Conservation (phyloP, 2,797 vertebrate species). For the Paedocypris micromegethes region DNA sequence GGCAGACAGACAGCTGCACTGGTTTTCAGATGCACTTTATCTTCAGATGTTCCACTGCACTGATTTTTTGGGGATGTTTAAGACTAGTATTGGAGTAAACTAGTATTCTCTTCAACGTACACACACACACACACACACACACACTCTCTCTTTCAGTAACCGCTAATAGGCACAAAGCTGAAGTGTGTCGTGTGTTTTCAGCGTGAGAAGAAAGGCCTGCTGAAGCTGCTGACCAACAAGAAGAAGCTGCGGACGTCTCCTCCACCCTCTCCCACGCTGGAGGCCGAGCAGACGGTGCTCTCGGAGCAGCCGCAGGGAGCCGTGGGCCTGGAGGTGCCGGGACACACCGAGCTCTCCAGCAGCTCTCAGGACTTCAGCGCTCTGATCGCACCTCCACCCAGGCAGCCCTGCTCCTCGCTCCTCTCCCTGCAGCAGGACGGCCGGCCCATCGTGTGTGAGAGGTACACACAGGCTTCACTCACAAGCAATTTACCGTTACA, state of each 20-base stretch:
- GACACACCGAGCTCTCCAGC: constrained; percentile 65
- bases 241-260: constrained; percentile 88
- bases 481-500: too few species aligned
- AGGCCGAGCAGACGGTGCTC: constrained; percentile 73
- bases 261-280: constrained; percentile 88
- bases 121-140: too few species aligned
- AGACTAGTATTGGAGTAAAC: too few species aligned
- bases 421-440: constrained; percentile 77
- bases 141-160: neutral
- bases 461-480: constrained; percentile 63
- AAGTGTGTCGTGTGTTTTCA: constrained; percentile 50
- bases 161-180: neutral
- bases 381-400: constrained; percentile 86
- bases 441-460: constrained; percentile 88
- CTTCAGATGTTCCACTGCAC: too few species aligned
- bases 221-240: constrained; percentile 92
- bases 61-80: too few species aligned
- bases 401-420: constrained; percentile 95
- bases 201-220: constrained; percentile 95
- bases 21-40: too few species aligned
- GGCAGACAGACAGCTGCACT: neutral
- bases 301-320: constrained; percentile 80
- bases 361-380: constrained; percentile 68
- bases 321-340: constrained; percentile 71
- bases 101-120: too few species aligned